Conservation (phyloP, 2,888 invertebrate species). For the Tigriopus californicus region DNA sequence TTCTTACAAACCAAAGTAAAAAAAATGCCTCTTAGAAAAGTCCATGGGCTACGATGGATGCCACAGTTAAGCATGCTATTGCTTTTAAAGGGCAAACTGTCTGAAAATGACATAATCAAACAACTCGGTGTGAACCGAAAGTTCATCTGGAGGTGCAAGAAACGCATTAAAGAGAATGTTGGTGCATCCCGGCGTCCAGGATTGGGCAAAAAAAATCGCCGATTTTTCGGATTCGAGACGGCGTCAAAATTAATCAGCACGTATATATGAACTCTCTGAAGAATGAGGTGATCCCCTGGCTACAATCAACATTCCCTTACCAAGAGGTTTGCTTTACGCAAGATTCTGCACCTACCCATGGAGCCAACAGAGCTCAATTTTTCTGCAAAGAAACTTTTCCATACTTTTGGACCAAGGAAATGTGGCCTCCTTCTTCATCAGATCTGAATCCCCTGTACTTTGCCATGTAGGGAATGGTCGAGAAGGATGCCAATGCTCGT, state of each 20-base stretch:
- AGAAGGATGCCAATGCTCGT: no score
- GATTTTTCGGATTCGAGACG: background rate
- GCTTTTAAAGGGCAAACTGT: no score
- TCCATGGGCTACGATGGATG: no score
- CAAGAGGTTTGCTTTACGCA: background rate
- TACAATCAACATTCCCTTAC: background rate
- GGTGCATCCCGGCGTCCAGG: background rate
- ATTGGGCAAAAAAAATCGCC: background rate
- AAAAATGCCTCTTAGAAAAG: no score
- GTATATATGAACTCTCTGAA: background rate
- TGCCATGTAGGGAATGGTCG: background rate
- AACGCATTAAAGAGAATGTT: background rate
- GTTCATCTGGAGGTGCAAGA: background rate
- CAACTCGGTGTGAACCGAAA: background rate
- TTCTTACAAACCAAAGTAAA: no score
- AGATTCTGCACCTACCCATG: background rate
- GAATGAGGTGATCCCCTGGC: background rate
- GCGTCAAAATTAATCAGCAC: background rate
- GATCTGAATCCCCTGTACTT: background rate
- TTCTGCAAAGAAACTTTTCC: background rate
- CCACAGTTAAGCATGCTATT: no score
- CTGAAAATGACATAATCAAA: no score
- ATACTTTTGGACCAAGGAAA: no score
- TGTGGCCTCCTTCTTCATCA: background rate
- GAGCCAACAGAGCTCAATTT: background rate